phyloP scores from a whole-genome alignment of 92 coral and sea anemone species.

The Zoanthus sociatus region DNA sequence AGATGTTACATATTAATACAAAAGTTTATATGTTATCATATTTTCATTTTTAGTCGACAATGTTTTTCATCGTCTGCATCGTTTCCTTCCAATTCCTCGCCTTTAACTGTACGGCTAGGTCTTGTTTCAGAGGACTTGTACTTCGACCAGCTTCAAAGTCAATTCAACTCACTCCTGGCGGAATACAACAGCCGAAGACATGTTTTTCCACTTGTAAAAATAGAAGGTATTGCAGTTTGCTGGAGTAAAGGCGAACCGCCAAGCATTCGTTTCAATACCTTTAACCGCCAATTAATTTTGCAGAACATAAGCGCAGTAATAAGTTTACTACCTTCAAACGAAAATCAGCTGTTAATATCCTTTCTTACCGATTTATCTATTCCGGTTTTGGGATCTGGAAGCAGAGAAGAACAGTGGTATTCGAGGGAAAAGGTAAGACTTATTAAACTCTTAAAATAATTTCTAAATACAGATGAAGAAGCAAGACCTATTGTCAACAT shows the following conservation, averaged over 20 bases:
- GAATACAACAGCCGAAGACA: slow-evolving; percentile 22
- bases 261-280: background rate
- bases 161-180: slow-evolving; percentile 16
- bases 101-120: slow-evolving; percentile 1
- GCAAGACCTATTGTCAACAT: too few species aligned
- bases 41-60: background rate
- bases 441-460: background rate
- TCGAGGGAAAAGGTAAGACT: slow-evolving; percentile 55
- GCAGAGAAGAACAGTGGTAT: slow-evolving; percentile 41
- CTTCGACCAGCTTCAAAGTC: slow-evolving; percentile 9
- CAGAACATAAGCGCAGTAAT: slow-evolving; percentile 58
- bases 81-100: background rate
- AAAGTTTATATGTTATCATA: background rate
- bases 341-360: slow-evolving; percentile 58
- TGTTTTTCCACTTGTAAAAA: background rate
- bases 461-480: background rate
- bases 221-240: slow-evolving; percentile 52
- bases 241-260: slow-evolving; percentile 68
- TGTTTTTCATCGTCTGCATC: background rate
- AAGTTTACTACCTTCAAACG: slow-evolving; percentile 59
- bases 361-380: slow-evolving; percentile 47
- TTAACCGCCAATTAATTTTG: background rate
- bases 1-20: background rate
- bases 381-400: slow-evolving; percentile 62
- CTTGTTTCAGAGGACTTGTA: slow-evolving; percentile 11